Evolutionary conservation across 1,140 invertebrate species (phyloP), one percentile per base, ranked within the genome.

Genomic region (Bombus picipes): DNA sequence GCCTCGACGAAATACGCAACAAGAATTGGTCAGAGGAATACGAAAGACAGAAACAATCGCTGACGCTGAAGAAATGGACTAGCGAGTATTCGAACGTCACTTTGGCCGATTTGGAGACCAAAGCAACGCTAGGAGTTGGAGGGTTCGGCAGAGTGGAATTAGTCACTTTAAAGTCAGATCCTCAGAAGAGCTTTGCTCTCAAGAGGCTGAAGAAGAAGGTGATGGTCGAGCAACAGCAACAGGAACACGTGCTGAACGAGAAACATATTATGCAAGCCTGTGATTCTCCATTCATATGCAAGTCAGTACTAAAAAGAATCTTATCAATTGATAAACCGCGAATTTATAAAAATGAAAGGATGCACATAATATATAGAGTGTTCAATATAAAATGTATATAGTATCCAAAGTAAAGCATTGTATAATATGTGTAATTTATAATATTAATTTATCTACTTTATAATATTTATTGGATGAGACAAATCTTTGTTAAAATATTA

Each of bases 131-230:
- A 84, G 99, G 99, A 25, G 97, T 99, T 2, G 99, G 99, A 12
- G 99, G 98, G 22, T 99, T 99, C 92, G 99, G 99, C 1, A 96
- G 98, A 10, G 99, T 99, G 0, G 98, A 99, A 91, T 95, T 99
- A 62, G 98, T 98, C 2, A 93, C 95, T 93, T 85, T 95, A 87
- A 84, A 87, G 70, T 94, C 96, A 90, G 92, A 96, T 91, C 95
- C 94, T 43, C 96, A 97, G 71, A 96, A 96, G 74, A 96, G 96
- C 71, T 99, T 98, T 94, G 98, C 98, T 0, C 95, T 99, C 72
- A 99, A 99, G 95, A 98, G 97, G 89, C 95, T 99, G 66, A 98
- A 98, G 94, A 99, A 99, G 94, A 96, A 97, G 70, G 98, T 99
- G 88, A 98, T 99, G 94, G 97, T 99, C 10, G 97, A 98, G 76